These are phyloP conservation scores for Cyclophora punctaria DNA, from an alignment of 2,888 invertebrate genomes.

Conservation along the genomic window DNA sequence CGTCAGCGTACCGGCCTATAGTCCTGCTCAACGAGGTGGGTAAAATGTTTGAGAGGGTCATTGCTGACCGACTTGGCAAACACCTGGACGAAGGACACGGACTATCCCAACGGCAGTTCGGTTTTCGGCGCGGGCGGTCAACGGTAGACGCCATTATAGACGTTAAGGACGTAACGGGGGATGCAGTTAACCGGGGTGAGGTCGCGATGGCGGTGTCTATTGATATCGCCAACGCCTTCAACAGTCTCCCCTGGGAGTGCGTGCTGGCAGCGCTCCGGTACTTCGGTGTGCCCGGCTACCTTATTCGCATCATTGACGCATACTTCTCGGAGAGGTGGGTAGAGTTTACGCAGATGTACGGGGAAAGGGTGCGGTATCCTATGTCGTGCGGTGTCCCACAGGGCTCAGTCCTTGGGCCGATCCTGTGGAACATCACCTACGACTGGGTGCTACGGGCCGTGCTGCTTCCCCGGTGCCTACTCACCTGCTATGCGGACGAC, in stretches of 20 bases:
- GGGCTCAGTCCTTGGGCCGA: constrained; percentile 14
- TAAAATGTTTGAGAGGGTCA: no score
- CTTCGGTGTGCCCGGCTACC: not conserved
- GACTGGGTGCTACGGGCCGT: constrained; percentile 7
- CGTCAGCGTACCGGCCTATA: constrained; percentile 8
- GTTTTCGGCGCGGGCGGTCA: no score
- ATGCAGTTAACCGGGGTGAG: not conserved
- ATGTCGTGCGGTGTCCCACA: constrained; percentile 10
- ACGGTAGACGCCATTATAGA: no score
- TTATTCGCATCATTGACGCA: not conserved
- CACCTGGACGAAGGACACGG: no score
- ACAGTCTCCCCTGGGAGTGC: not conserved
- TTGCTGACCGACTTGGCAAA: no score
- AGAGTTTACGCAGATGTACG: not conserved
- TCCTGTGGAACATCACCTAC: constrained; percentile 14
- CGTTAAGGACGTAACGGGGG: no score
- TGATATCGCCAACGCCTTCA: constrained; percentile 1
- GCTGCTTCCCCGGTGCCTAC: not conserved
- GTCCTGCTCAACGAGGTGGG: constrained; percentile 7
- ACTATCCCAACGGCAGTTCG: no score
- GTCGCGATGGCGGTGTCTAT: not conserved
- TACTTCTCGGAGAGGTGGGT: not conserved
- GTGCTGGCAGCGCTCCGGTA: not conserved
- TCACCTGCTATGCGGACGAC: constrained; percentile 13
- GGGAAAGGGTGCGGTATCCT: not conserved